Base-by-base conservation (phyloP, 1,140 invertebrate species). In the Drosophila pallidifrons region DNA sequence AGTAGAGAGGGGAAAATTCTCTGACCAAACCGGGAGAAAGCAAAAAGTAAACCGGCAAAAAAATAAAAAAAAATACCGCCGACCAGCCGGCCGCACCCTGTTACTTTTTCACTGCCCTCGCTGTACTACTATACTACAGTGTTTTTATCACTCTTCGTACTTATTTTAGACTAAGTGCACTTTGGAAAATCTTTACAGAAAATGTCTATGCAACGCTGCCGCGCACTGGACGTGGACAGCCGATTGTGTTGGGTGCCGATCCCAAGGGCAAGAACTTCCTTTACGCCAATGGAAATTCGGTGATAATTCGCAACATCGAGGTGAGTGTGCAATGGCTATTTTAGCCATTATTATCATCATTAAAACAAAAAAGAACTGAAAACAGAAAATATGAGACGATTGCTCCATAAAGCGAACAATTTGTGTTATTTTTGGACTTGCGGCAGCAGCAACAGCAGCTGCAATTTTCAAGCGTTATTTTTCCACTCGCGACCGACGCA, bases 221-320 rank as follows among this genome's bases (percentile, higher is more conserved):
- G 51, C 95, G 96, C 86, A 99, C 99, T 16, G 96, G 96, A 89
- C 94, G 99, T 85, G 99, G 99, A 20, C 96, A 97, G 81, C 97
- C 98, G 20, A 95, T 99, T 75, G 98, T 99, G 45, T 92, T 99
- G 58, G 98, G 98, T 60, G 96, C 96, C 20, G 98, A 99, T 94
- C 98, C 98, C 7, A 99, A 99, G 93, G 98, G 98, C 47, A 98
- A 99, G 87, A 99, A 98, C 91, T 98, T 99, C 93, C 94, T 99
- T 16, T 99, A 99, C 93, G 97, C 97, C 41, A 99, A 99, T 95
- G 98, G 98, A 77, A 99, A 99, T 92, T 99, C 97, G 91, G 98
- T 99, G 46, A 99, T 99, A 82, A 99, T 99, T 86, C 94, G 99
- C 69, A 97, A 99, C 93, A 98, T 99, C 90, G 97, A 98, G 78